Evolutionary conservation across 2,888 invertebrate species (phyloP).

Genomic region (Diadromus collaris): DNA sequence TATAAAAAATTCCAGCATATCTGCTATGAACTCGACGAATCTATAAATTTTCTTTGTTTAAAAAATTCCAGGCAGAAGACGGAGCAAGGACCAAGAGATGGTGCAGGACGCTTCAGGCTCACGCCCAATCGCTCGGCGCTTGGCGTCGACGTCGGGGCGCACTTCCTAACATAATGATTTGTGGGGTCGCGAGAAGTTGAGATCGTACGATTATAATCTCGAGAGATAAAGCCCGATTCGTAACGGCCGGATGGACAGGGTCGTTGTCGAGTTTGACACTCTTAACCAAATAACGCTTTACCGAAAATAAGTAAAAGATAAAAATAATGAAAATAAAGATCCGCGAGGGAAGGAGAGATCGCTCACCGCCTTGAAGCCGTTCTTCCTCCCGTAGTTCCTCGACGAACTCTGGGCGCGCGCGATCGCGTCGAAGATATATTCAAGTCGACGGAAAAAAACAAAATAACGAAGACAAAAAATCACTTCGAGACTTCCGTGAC

Average conservation of each 20-base stretch:
- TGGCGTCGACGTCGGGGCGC: constrained; percentile 97
- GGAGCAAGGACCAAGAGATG: constrained; percentile 92
- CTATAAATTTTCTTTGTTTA: neutral
- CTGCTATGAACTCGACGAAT: neutral
- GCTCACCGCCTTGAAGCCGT: constrained; percentile 35
- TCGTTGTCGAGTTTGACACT: constrained; percentile 50
- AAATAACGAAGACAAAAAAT: constrained; percentile 23
- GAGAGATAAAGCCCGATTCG: constrained; percentile 28
- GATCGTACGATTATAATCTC: constrained; percentile 19
- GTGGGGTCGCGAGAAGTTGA: constrained; percentile 82
- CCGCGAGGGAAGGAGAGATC: constrained; percentile 22
- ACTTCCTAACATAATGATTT: constrained; percentile 98
- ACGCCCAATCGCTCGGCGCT: constrained; percentile 94
- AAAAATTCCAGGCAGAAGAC: constrained; percentile 89
- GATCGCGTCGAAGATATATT: constrained; percentile 46
- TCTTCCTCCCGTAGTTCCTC: constrained; percentile 42
- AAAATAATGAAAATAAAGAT: constrained; percentile 10
- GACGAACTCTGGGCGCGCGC: constrained; percentile 23
- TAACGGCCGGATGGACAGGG: constrained; percentile 36
- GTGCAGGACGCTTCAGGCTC: constrained; percentile 94
- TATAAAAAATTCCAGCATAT: neutral
- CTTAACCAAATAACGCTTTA: constrained; percentile 64
- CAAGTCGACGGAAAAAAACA: neutral
- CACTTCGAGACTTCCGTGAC: constrained; percentile 36
- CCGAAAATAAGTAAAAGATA: constrained; percentile 37